A percentile compares a stretch with the other conserved stretches of the same genome.
These are phyloP conservation scores for Heteropelma amictum DNA, from an alignment of 2,888 invertebrate species.

Conservation along the genomic window DNA sequence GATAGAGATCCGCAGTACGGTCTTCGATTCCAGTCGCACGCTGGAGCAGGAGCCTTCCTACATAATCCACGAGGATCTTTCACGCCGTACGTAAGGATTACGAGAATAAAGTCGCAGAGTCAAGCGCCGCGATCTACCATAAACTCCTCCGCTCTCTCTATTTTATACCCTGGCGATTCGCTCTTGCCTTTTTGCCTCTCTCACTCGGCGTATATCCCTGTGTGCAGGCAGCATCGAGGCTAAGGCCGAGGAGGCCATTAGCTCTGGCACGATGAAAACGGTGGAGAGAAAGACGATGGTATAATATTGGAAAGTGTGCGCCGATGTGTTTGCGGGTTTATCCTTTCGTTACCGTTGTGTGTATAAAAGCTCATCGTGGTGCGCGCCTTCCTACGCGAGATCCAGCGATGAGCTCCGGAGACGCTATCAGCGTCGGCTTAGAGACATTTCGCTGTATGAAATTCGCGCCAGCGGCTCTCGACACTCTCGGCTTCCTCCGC, in stretches of 20 bases:
- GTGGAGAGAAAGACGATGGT: conserved; percentile 52
- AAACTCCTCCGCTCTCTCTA: conserved; percentile 27
- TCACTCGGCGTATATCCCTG: conserved; percentile 33
- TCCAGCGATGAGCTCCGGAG: conserved; percentile 65
- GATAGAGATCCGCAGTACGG: too few relatives aligned
- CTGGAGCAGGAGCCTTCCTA: conserved; percentile 45
- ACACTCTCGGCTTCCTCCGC: conserved; percentile 25
- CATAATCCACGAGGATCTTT: conserved; percentile 70
- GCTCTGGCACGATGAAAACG: conserved; percentile 52
- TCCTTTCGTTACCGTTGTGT: not conserved
- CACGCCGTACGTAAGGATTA: conserved; percentile 73
- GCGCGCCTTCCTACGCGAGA: conserved; percentile 26
- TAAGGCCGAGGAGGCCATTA: conserved; percentile 70
- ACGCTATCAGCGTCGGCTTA: conserved; percentile 72
- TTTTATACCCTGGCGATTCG: conserved; percentile 20
- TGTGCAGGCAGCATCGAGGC: conserved; percentile 59
- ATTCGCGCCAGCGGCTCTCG: conserved; percentile 30
- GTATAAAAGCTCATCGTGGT: too few relatives aligned
- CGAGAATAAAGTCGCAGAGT: conserved; percentile 60
- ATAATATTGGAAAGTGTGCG: too few relatives aligned
- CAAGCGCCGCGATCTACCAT: conserved; percentile 49
- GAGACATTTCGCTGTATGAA: conserved; percentile 50
- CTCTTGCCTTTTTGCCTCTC: conserved; percentile 24
- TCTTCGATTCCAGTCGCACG: conserved; percentile 59
- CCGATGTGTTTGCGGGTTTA: conserved; percentile 1